phyloP scores from a whole-genome alignment of 2,888 invertebrate genomes.

The Oscheius sp. region DNA sequence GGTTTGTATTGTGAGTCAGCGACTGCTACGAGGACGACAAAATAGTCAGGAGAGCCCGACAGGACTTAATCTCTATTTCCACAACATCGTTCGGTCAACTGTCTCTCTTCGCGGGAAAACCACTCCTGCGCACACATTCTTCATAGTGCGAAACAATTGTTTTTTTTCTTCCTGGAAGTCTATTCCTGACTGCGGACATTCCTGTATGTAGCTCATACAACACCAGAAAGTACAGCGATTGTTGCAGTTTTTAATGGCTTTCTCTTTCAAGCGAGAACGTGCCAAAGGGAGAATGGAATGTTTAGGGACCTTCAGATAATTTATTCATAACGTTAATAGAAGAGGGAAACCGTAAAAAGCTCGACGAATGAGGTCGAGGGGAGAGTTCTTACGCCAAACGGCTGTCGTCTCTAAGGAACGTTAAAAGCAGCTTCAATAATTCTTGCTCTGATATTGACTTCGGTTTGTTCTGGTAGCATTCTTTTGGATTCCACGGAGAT shows the following conservation, averaged over 20 bases:
- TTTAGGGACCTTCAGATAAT: too few species aligned
- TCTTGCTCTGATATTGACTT: neutral
- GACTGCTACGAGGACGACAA: constrained; percentile 26
- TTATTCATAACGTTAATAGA: neutral
- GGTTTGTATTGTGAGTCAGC: constrained; percentile 35
- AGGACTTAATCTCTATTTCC: constrained; percentile 8
- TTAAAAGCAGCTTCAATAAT: neutral
- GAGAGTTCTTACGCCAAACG: neutral
- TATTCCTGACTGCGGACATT: too few species aligned
- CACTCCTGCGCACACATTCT: constrained; percentile 1
- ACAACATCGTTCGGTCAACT: too few species aligned
- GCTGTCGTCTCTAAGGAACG: neutral
- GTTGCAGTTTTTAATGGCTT: too few species aligned
- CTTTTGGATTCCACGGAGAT: constrained; percentile 6
- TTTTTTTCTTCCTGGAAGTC: neutral
- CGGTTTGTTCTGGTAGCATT: neutral
- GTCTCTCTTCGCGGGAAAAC: too few species aligned
- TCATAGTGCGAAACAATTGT: neutral
- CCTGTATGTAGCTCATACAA: too few species aligned
- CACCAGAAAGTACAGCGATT: too few species aligned
- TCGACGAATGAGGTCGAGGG: neutral
- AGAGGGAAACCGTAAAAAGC: neutral
- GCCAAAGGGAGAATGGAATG: too few species aligned
- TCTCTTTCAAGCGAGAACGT: too few species aligned
- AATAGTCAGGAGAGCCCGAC: constrained; percentile 23